Conservation (phyloP, 2,113 vertebrate genomes). For the Crotalus tigris region DNA sequence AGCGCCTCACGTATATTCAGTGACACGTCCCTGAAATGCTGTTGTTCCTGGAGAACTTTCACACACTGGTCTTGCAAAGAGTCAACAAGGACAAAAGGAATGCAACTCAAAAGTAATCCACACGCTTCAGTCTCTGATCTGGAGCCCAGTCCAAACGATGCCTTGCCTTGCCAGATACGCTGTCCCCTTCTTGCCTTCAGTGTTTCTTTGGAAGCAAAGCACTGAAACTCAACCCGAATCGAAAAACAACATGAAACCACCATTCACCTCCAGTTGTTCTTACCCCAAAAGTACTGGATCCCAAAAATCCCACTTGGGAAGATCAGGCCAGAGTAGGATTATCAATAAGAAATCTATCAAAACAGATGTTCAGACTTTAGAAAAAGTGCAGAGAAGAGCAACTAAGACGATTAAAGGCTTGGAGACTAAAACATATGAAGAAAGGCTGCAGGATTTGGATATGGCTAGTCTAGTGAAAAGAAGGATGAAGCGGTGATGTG, state of each 20-base stretch:
- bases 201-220: background rate
- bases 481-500: background rate
- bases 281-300: background rate
- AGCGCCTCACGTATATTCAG: background rate
- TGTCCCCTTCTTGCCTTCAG: background rate
- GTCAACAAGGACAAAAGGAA: background rate
- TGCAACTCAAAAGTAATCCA: background rate
- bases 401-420: background rate
- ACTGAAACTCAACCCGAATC: background rate
- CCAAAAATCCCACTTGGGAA: background rate
- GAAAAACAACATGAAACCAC: background rate
- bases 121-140: background rate
- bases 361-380: background rate
- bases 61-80: background rate
- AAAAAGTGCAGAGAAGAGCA: background rate
- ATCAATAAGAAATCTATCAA: background rate
- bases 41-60: constrained; percentile 29
- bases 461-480: background rate
- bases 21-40: constrained; percentile 54
- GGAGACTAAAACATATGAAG: background rate
- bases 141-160: background rate
- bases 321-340: background rate
- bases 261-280: background rate
- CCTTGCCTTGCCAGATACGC: background rate
- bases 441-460: background rate